These are phyloP conservation scores for Drosophila ohnishii DNA, from an alignment of 1,140 invertebrate genomes.

Conservation along the genomic window DNA sequence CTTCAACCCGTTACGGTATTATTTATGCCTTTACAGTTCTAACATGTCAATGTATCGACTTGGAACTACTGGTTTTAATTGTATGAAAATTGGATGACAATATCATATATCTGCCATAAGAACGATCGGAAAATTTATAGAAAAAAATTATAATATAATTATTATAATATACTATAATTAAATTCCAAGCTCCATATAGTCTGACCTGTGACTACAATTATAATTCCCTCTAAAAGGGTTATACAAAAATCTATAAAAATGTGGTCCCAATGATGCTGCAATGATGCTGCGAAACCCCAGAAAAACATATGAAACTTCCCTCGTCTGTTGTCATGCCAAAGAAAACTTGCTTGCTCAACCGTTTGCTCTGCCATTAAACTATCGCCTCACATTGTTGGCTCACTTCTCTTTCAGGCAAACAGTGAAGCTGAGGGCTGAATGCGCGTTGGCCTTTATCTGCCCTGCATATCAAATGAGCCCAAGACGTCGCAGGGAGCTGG, in stretches of 20 bases:
- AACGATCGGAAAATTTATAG: too few relatives aligned
- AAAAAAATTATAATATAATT: too few relatives aligned
- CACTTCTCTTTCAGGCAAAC: conserved; percentile 34
- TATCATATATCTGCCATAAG: too few relatives aligned
- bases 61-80: too few relatives aligned
- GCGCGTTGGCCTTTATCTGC: conserved; percentile 76
- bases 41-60: too few relatives aligned
- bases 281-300: not conserved
- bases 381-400: conserved; percentile 20
- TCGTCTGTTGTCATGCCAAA: conserved; percentile 14
- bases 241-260: not conserved
- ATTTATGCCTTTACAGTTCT: too few relatives aligned
- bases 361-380: conserved; percentile 57
- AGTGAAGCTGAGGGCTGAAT: conserved; percentile 54
- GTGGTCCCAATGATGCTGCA: not conserved
- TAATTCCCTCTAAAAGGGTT: conserved; percentile 6
- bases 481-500: conserved; percentile 31
- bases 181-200: not conserved
- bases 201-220: conserved; percentile 36
- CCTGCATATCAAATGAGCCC: conserved; percentile 77
- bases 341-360: conserved; percentile 54
- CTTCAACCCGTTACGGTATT: too few relatives aligned
- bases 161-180: too few relatives aligned
- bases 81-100: too few relatives aligned
- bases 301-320: conserved; percentile 11